Conservation (phyloP, 2,113 vertebrate species). For the Caranx melampygus region DNA sequence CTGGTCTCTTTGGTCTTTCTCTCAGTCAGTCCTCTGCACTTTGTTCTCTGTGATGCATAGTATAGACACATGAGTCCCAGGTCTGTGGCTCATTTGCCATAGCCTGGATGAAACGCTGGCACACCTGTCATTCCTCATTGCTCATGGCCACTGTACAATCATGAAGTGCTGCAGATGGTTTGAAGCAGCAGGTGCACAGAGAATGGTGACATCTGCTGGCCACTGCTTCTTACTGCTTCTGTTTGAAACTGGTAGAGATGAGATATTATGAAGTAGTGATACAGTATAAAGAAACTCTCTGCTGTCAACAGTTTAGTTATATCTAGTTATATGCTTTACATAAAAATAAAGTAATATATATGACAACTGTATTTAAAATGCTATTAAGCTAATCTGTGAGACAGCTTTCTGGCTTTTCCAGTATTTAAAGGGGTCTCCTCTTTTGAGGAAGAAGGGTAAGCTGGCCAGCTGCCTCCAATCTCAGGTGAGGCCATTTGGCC, state of each 20-base stretch:
- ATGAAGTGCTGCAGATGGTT: background rate
- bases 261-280: background rate
- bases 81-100: background rate
- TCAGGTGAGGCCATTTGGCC: no score
- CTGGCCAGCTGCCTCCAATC: no score
- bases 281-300: background rate
- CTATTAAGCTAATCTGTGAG: no score
- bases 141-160: background rate
- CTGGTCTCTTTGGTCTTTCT: background rate
- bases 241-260: background rate
- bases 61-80: background rate
- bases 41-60: background rate
- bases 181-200: background rate
- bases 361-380: no score
- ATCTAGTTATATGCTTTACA: no score
- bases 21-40: background rate
- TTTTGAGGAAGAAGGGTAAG: no score
- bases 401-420: no score
- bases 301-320: no score
- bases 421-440: no score
- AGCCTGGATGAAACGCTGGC: background rate
- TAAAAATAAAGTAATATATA: no score
- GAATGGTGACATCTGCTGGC: background rate
- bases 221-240: background rate
- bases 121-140: background rate